Percentiles rank a stretch among this genome's conserved stretches.
These are phyloP conservation scores for Amniataba percoides DNA, from an alignment of 2,797 vertebrate genomes.

Conservation along the genomic window DNA sequence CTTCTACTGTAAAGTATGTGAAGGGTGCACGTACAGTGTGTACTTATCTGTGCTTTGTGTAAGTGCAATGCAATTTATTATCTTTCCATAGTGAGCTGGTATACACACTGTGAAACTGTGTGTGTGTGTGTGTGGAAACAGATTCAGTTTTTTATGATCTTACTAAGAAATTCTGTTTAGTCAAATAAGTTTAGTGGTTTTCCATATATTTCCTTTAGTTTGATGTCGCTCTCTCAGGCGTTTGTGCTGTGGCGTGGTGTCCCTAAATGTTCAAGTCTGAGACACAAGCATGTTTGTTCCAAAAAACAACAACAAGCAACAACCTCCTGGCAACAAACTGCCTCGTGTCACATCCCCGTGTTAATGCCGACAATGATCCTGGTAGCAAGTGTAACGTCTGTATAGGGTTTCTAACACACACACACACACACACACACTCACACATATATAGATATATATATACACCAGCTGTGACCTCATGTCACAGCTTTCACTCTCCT, in stretches of 20 bases:
- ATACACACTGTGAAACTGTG: slow-evolving; percentile 6
- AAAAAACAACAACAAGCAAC: slow-evolving; percentile 31
- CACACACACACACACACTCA: slow-evolving; percentile 54
- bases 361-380: slow-evolving; percentile 54
- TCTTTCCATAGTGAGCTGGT: slow-evolving; percentile 51
- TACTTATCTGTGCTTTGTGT: slow-evolving; percentile 37
- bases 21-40: slow-evolving; percentile 49
- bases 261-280: not conserved
- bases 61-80: slow-evolving; percentile 60
- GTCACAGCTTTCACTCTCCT: slow-evolving; percentile 69
- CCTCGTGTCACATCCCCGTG: slow-evolving; percentile 43
- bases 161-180: not conserved
- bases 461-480: slow-evolving; percentile 75
- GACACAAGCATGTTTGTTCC: slow-evolving; percentile 2
- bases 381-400: slow-evolving; percentile 38
- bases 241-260: no score
- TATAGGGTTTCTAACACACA: no score
- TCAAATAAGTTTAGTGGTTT: not conserved
- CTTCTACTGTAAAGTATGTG: slow-evolving; percentile 44
- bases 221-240: not conserved
- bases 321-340: slow-evolving; percentile 35
- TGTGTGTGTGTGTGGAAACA: not conserved
- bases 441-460: slow-evolving; percentile 31
- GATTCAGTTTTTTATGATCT: not conserved
- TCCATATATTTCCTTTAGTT: not conserved